Evolutionary conservation across 2,888 invertebrate species (phyloP).

Genomic region (Leptogaster cylindrica): DNA sequence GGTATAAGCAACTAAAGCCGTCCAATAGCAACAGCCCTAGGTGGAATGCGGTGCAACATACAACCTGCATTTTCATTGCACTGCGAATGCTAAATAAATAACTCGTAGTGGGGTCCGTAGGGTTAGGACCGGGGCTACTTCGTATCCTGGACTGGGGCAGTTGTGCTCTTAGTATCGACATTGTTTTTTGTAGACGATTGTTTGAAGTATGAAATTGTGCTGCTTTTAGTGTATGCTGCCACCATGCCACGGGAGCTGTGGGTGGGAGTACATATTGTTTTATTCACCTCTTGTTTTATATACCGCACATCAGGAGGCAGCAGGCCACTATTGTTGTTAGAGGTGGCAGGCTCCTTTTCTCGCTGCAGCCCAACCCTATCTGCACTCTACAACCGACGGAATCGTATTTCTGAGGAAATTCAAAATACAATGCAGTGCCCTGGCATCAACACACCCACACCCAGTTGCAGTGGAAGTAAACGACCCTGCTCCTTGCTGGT

Average conservation of each 20-base stretch:
- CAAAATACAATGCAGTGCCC: not conserved
- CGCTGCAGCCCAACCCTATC: not conserved
- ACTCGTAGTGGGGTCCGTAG: no score
- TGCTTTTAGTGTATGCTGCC: not conserved
- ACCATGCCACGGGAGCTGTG: not conserved
- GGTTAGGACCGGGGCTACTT: not conserved
- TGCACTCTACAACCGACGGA: not conserved
- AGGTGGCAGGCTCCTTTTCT: no score
- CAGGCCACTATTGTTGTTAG: not conserved
- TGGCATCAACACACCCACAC: not conserved
- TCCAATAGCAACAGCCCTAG: not conserved
- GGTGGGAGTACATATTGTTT: not conserved
- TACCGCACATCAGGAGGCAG: not conserved
- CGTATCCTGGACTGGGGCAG: not conserved
- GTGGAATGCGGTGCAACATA: not conserved
- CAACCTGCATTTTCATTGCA: slow-evolving; percentile 26
- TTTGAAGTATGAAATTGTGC: not conserved
- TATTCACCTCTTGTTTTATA: not conserved
- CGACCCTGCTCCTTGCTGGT: not conserved
- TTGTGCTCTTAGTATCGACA: not conserved
- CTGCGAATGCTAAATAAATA: slow-evolving; percentile 22
- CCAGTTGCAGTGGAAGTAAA: not conserved
- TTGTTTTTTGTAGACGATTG: not conserved
- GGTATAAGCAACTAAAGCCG: not conserved
- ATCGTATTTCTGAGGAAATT: not conserved